phyloP scores from a whole-genome alignment of 2,888 invertebrate species.

The Trichacis sp. region DNA sequence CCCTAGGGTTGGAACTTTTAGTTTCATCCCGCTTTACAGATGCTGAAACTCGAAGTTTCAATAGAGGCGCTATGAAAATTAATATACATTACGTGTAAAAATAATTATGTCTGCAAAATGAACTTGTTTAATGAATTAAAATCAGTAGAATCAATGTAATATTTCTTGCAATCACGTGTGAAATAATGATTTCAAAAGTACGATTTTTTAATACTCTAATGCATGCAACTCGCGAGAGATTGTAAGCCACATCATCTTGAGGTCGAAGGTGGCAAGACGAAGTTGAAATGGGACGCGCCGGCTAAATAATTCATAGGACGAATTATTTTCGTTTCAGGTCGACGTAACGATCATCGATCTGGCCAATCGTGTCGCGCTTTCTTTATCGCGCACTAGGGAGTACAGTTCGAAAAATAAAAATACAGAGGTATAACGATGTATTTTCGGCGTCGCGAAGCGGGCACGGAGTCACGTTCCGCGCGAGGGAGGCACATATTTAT shows the following conservation, averaged over 20 bases:
- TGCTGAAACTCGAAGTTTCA: too few relatives aligned
- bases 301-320: slow-evolving; percentile 62
- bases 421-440: neutral
- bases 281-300: slow-evolving; percentile 37
- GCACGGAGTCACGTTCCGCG: neutral
- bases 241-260: slow-evolving; percentile 45
- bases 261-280: slow-evolving; percentile 12
- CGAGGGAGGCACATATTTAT: slow-evolving; percentile 11
- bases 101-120: too few relatives aligned
- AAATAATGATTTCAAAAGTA: too few relatives aligned
- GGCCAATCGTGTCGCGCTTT: slow-evolving; percentile 42
- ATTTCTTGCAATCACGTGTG: too few relatives aligned
- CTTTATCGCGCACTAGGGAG: too few relatives aligned
- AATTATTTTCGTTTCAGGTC: slow-evolving; percentile 58
- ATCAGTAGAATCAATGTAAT: too few relatives aligned
- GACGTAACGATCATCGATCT: slow-evolving; percentile 54
- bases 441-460: neutral
- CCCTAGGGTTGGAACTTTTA: too few relatives aligned
- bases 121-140: too few relatives aligned
- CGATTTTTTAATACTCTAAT: too few relatives aligned
- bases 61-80: too few relatives aligned
- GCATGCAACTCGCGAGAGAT: slow-evolving; percentile 42
- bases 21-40: too few relatives aligned
- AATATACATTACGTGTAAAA: too few relatives aligned
- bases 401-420: slow-evolving; percentile 4